Percentiles rank a stretch among this genome's conserved stretches.
These are phyloP conservation scores for Thymelicus acteon DNA, from an alignment of 2,888 invertebrate species.

Conservation along the genomic window DNA sequence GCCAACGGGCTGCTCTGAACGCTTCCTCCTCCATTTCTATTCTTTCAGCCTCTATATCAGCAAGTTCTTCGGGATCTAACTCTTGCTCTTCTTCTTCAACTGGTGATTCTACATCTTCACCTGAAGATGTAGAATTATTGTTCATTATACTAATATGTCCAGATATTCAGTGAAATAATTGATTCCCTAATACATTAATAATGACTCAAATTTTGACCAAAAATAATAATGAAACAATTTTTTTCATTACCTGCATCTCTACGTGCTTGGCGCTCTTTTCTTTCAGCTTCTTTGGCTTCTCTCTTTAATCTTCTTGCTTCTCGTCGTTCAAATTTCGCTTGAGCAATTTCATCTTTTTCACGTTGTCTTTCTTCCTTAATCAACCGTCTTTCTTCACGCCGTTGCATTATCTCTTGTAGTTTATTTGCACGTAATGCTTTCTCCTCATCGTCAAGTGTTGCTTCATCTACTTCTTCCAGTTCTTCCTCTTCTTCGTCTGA, in stretches of 20 bases:
- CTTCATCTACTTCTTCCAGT: slow-evolving; percentile 73
- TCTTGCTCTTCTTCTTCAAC: slow-evolving; percentile 64
- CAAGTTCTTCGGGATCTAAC: slow-evolving; percentile 70
- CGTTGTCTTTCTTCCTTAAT: slow-evolving; percentile 59
- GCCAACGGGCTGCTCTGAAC: slow-evolving; percentile 74
- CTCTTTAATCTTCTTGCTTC: slow-evolving; percentile 63
- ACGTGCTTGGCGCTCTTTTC: slow-evolving; percentile 59
- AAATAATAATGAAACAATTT: no score
- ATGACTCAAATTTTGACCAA: no score
- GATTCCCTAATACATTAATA: no score
- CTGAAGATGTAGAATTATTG: slow-evolving; percentile 42
- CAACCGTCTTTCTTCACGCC: slow-evolving; percentile 59
- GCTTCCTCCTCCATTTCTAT: slow-evolving; percentile 66
- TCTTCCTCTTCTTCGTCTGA: slow-evolving; percentile 63
- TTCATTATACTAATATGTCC: no score
- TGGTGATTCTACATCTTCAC: slow-evolving; percentile 73
- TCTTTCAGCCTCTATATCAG: slow-evolving; percentile 74
- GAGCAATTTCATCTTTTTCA: slow-evolving; percentile 58
- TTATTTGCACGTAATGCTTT: slow-evolving; percentile 63
- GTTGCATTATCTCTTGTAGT: slow-evolving; percentile 54
- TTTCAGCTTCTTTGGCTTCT: slow-evolving; percentile 64
- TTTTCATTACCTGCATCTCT: slow-evolving; percentile 62
- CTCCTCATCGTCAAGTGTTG: slow-evolving; percentile 72
- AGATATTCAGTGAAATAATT: no score
- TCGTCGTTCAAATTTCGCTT: slow-evolving; percentile 65